phyloP scores from a whole-genome alignment of 1,140 invertebrate genomes.

The Heliothis virescens region DNA sequence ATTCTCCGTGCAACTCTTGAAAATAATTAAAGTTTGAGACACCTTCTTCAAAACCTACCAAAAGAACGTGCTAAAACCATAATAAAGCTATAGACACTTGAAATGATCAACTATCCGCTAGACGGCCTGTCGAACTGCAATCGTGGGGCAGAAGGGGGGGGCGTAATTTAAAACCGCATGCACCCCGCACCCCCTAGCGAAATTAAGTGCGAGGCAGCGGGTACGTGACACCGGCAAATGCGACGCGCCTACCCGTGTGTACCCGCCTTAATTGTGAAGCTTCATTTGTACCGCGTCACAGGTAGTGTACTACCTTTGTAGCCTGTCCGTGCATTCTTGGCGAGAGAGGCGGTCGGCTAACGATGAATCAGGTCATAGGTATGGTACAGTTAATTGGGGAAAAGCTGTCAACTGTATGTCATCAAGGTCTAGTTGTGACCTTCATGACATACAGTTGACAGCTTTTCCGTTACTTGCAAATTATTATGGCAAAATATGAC shows the following conservation, averaged over 20 bases:
- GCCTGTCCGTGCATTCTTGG: conserved; percentile 13
- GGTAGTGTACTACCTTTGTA: conserved; percentile 45
- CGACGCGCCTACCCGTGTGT: conserved; percentile 72
- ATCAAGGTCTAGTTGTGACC: too few relatives aligned
- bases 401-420: too few relatives aligned
- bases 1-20: too few relatives aligned
- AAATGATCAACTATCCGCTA: conserved; percentile 65
- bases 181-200: conserved; percentile 67
- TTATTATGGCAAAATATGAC: too few relatives aligned
- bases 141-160: too few relatives aligned
- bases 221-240: conserved; percentile 82
- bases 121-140: conserved; percentile 71
- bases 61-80: background rate
- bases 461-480: too few relatives aligned
- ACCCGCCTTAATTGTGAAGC: conserved; percentile 80
- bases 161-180: conserved; percentile 83
- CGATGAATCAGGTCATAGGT: background rate
- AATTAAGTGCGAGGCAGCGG: conserved; percentile 81
- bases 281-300: conserved; percentile 75
- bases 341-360: background rate
- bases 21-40: too few relatives aligned
- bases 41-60: background rate
- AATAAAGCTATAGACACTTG: conserved; percentile 19
- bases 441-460: too few relatives aligned
- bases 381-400: too few relatives aligned